Evolutionary conservation across 2,113 vertebrate genomes (phyloP), one percentile per base, ranked within the genome.

Genomic region (Glaucidium brasilianum): DNA sequence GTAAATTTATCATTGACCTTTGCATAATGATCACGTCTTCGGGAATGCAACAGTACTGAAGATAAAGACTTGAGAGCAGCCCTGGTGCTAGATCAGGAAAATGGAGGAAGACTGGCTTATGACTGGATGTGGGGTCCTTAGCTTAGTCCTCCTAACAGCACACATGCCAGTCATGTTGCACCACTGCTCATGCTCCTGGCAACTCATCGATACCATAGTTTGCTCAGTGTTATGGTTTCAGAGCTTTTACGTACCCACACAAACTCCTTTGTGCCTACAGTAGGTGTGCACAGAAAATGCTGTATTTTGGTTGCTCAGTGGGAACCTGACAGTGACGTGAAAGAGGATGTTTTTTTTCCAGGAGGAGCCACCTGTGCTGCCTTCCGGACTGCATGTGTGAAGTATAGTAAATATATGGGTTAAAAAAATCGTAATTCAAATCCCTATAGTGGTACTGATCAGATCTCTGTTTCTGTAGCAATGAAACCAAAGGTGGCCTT

Each of bases 401-500:
- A 77, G 62, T 72, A 55, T 56, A 95, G 79, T 81, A 95, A 96
- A 95, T 92, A 91, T 58, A 64, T 82, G 73, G 66, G 35, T 95
- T 93, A 56, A 94, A 85, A 86, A 77, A 85, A 62, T 43, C 59
- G 34, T 95, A 79, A 95, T 96, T 92, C 71, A 94, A 85, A 92
- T 95, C 58, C 76, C 92, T 79, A 2, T 83, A 83, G 85, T 83
- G 62, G 41, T 86, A 80, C 95, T 77, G 91, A 94, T 97, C 93
- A 92, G 92, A 95, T 97, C 94, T 96, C 82, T 95, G 68, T 95
- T 97, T 97, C 93, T 94, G 93, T 91, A 89, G 95, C 95, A 92
- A 93, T 96, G 95, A 95, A 93, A 95, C 94, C 85, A 90, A 96
- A 90, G 95, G 93, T 96, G 94, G 96, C 85, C 96, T 97, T 95